Conservation (phyloP, 2,888 invertebrate genomes). For the Mystacides longicornis region DNA sequence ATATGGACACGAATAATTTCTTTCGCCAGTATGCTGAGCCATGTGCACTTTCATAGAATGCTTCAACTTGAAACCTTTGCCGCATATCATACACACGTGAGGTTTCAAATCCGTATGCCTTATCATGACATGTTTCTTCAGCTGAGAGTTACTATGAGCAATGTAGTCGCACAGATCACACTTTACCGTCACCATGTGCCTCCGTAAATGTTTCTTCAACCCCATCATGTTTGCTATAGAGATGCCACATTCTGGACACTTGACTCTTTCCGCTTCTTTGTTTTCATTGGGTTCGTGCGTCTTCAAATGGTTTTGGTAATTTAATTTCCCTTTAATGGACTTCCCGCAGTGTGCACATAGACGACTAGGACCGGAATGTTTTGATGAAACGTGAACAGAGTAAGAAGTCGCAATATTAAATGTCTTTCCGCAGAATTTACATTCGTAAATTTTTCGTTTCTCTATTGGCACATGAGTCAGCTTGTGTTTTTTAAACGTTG, state of each 20-base stretch:
- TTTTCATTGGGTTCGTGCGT: slow-evolving; percentile 8
- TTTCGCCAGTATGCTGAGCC: slow-evolving; percentile 22
- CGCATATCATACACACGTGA: slow-evolving; percentile 18
- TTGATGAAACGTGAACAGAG: slow-evolving; percentile 3
- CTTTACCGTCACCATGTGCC: slow-evolving; percentile 11
- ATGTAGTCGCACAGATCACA: slow-evolving; percentile 13
- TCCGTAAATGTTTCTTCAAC: slow-evolving; percentile 8
- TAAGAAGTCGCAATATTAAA: slow-evolving; percentile 4
- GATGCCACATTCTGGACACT: slow-evolving; percentile 12
- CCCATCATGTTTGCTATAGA: slow-evolving; percentile 6
- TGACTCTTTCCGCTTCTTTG: slow-evolving; percentile 6
- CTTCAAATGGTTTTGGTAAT: slow-evolving; percentile 12
- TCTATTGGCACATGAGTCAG: slow-evolving; percentile 12
- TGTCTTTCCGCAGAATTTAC: slow-evolving; percentile 7
- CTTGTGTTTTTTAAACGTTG: slow-evolving; percentile 11
- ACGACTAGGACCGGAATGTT: slow-evolving; percentile 16
- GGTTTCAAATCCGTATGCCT: slow-evolving; percentile 22
- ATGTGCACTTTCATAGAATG: slow-evolving; percentile 19
- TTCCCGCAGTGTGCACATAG: slow-evolving; percentile 28
- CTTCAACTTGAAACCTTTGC: slow-evolving; percentile 18
- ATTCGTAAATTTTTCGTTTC: slow-evolving; percentile 9
- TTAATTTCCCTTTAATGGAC: slow-evolving; percentile 11
- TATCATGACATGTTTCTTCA: slow-evolving; percentile 12
- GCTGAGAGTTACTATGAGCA: slow-evolving; percentile 12
- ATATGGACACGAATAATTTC: slow-evolving; percentile 16